These are phyloP conservation scores for Deladenus siricidicola DNA, from an alignment of 2,888 invertebrate genomes.

Conservation along the genomic window DNA sequence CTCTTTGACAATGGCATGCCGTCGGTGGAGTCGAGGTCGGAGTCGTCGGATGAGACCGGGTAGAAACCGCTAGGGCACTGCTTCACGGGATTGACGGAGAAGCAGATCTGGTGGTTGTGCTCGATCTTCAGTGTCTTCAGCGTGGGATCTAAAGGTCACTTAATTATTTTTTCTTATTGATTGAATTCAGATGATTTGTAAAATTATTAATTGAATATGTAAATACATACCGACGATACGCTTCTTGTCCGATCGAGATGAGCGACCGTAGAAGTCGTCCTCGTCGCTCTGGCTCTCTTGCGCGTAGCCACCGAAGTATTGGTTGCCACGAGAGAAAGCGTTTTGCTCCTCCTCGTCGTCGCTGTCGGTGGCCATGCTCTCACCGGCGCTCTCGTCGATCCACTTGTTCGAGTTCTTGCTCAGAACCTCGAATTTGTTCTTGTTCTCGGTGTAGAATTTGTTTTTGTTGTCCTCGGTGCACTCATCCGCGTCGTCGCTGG, in stretches of 20 bases:
- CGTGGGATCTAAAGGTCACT: slow-evolving; percentile 13
- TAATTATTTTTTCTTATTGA: too few species aligned
- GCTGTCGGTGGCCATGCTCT: neutral
- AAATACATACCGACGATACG: neutral
- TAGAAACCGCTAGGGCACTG: slow-evolving; percentile 22
- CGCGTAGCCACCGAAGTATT: neutral
- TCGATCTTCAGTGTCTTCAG: slow-evolving; percentile 21
- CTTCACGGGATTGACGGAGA: slow-evolving; percentile 27
- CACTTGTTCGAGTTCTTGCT: neutral
- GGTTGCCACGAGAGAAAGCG: neutral
- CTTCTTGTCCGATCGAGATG: neutral
- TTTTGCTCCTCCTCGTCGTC: neutral
- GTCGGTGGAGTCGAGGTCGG: neutral
- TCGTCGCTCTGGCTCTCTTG: neutral
- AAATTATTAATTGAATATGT: too few species aligned
- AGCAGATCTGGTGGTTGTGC: slow-evolving; percentile 23
- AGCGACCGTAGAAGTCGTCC: neutral
- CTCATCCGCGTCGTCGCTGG: slow-evolving; percentile 9
- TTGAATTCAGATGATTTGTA: too few species aligned
- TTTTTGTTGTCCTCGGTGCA: slow-evolving; percentile 10
- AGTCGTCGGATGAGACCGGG: slow-evolving; percentile 2
- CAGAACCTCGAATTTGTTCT: neutral
- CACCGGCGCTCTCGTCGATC: neutral
- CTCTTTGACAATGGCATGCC: neutral
- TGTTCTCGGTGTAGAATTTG: slow-evolving; percentile 15